phyloP scores from a whole-genome alignment of 30 jellyfish, hydroid and myxozoan genomes.

The Aurelia sp. region DNA sequence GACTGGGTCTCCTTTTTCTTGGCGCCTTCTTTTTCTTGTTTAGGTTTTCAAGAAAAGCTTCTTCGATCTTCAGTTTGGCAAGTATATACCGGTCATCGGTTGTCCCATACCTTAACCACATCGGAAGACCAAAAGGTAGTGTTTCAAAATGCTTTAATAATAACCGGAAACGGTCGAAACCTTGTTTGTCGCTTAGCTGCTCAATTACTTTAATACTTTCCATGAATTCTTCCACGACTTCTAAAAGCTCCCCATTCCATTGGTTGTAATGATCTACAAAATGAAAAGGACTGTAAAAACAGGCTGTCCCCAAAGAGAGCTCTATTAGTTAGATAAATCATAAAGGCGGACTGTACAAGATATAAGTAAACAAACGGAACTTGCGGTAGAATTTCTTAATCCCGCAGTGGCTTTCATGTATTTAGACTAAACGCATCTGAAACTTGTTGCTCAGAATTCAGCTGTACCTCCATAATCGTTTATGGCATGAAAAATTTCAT shows the following conservation, averaged over 20 bases:
- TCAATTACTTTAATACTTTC: background rate
- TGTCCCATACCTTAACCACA: conserved; percentile 41
- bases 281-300: background rate
- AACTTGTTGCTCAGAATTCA: too few relatives aligned
- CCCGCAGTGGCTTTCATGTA: too few relatives aligned
- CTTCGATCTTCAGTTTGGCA: conserved; percentile 33
- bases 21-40: conserved; percentile 10
- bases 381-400: too few relatives aligned
- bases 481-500: too few relatives aligned
- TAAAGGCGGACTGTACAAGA: too few relatives aligned
- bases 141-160: conserved; percentile 38
- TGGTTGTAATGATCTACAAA: conserved; percentile 17
- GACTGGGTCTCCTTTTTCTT: background rate
- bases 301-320: too few relatives aligned
- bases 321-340: too few relatives aligned
- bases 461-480: too few relatives aligned
- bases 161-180: conserved; percentile 38
- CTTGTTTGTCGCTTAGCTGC: conserved; percentile 24
- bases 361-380: too few relatives aligned
- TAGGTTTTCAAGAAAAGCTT: conserved; percentile 43
- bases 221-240: conserved; percentile 2
- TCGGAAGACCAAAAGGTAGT: conserved; percentile 30
- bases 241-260: background rate
- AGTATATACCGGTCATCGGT: conserved; percentile 16
- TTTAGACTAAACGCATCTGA: too few relatives aligned